Conservation (phyloP, 1,140 invertebrate genomes). For the Diabrotica undecimpunctata region DNA sequence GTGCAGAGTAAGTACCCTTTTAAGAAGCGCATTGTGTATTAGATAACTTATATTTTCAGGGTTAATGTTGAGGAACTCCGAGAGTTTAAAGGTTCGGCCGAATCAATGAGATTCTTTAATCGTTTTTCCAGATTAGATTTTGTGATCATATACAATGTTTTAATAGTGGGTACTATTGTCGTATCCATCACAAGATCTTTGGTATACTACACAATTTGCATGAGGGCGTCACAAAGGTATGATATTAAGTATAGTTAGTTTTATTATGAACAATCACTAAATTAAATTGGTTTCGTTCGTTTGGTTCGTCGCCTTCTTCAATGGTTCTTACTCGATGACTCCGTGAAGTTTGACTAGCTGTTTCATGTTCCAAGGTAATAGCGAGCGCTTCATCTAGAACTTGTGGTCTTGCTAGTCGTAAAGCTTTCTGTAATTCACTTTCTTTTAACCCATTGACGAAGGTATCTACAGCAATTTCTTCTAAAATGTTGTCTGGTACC, state of each 20-base stretch:
- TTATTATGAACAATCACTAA: no score
- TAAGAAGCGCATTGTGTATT: not conserved
- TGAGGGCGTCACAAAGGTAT: slow-evolving; percentile 40
- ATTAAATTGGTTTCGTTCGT: no score
- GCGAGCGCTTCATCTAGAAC: no score
- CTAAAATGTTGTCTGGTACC: no score
- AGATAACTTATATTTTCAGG: slow-evolving; percentile 24
- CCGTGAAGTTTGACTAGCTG: no score
- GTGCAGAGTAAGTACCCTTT: not conserved
- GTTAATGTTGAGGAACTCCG: slow-evolving; percentile 34
- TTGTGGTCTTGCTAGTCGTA: no score
- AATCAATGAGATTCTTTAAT: slow-evolving; percentile 20
- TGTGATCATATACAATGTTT: slow-evolving; percentile 51
- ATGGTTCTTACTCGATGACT: no score
- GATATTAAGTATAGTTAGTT: not conserved
- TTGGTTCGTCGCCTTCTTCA: no score
- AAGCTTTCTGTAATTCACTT: no score
- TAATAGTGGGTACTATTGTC: slow-evolving; percentile 59
- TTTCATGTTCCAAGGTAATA: no score
- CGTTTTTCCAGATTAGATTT: slow-evolving; percentile 18
- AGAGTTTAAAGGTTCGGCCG: slow-evolving; percentile 14
- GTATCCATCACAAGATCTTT: slow-evolving; percentile 48
- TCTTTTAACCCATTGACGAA: no score
- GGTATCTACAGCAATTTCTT: no score
- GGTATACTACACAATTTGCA: slow-evolving; percentile 39